phyloP scores from a whole-genome alignment of 92 coral and sea anemone species.

The Pocillopora grandis region DNA sequence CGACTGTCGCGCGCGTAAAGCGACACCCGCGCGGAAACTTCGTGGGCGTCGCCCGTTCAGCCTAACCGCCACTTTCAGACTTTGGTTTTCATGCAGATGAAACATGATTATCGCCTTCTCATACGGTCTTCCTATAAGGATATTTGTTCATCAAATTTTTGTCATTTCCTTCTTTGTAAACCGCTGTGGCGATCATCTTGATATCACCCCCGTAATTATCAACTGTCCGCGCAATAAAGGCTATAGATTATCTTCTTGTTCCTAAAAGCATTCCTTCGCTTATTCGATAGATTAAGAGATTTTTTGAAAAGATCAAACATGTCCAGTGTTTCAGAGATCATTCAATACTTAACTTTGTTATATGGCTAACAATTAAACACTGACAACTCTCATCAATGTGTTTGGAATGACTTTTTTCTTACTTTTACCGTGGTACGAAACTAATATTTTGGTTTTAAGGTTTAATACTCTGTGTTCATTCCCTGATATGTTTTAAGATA shows the following conservation, averaged over 20 bases:
- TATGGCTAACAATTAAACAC: no score
- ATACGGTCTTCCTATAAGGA: slow-evolving; percentile 1
- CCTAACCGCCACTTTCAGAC: slow-evolving; percentile 7
- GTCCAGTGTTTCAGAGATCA: no score
- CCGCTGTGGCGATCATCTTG: background rate
- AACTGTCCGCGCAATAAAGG: background rate
- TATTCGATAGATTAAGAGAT: background rate
- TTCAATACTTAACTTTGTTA: no score
- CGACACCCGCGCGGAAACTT: slow-evolving; percentile 10
- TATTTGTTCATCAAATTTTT: background rate
- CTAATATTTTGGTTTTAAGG: no score
- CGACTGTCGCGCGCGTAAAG: slow-evolving; percentile 17
- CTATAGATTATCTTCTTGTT: background rate
- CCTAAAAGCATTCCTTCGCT: slow-evolving; percentile 3
- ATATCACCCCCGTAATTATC: background rate
- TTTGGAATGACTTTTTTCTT: no score
- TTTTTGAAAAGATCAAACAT: background rate
- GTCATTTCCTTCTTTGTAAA: background rate
- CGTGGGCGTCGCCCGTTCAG: background rate
- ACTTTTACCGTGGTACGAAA: no score
- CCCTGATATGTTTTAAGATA: no score
- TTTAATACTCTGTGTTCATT: no score
- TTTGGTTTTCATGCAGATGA: background rate
- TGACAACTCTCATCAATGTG: no score
- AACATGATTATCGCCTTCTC: background rate